These are phyloP conservation scores for Euwallacea fornicatus DNA, from an alignment of 1,140 invertebrate genomes.

Conservation along the genomic window DNA sequence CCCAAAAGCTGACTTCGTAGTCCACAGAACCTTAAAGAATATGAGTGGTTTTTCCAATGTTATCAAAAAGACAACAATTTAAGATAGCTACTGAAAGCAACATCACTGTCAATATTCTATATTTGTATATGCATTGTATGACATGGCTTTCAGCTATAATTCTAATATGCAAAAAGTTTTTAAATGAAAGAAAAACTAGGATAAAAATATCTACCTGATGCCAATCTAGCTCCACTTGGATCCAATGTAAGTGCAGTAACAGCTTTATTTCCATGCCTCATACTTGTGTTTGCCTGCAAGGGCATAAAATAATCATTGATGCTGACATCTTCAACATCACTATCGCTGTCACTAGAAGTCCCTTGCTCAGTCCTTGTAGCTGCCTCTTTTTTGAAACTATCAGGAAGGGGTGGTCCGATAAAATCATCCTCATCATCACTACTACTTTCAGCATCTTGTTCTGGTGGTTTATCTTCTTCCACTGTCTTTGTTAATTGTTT, in stretches of 20 bases:
- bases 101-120: no score
- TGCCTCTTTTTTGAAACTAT: constrained; percentile 24
- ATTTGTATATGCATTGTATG: constrained; percentile 1
- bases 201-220: constrained; percentile 58
- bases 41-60: not conserved
- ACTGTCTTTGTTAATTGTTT: constrained; percentile 46
- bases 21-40: constrained; percentile 75
- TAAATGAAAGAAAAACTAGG: no score
- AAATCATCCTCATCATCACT: constrained; percentile 55
- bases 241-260: constrained; percentile 88
- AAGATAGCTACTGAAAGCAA: no score
- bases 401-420: constrained; percentile 64
- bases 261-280: constrained; percentile 84
- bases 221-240: constrained; percentile 87
- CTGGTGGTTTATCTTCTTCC: constrained; percentile 41
- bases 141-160: no score
- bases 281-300: constrained; percentile 75
- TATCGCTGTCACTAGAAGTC: constrained; percentile 48
- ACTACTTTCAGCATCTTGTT: constrained; percentile 43
- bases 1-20: constrained; percentile 96
- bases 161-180: no score
- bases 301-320: constrained; percentile 69
- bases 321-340: constrained; percentile 57
- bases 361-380: constrained; percentile 23
- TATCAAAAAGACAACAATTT: no score